Percentiles rank a stretch among this genome's conserved stretches.
Conservation (phyloP, 2,797 vertebrate genomes). For the Ptychadena robeensis region DNA sequence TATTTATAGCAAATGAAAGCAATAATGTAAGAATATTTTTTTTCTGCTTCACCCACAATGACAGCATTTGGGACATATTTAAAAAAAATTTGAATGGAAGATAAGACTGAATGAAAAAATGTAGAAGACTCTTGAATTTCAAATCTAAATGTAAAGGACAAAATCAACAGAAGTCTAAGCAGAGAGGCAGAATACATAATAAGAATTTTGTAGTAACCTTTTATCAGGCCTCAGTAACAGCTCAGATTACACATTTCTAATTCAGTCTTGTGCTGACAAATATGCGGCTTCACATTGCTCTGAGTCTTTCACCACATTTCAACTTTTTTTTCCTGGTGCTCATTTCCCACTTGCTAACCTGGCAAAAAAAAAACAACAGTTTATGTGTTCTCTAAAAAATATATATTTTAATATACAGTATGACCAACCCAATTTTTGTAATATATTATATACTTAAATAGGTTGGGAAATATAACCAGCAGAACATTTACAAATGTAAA, state of each 20-base stretch:
- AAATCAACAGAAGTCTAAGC: no score
- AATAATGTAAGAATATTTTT: no score
- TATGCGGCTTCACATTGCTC: conserved; percentile 51
- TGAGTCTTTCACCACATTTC: conserved; percentile 51
- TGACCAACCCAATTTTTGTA: no score
- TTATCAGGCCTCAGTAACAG: conserved; percentile 29
- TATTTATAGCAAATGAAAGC: no score
- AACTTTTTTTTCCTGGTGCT: conserved; percentile 1
- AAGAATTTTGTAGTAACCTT: conserved; percentile 11
- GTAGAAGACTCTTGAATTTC: neutral
- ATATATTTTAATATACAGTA: no score
- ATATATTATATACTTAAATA: no score
- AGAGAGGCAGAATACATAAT: neutral
- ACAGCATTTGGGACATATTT: neutral
- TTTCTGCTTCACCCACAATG: neutral
- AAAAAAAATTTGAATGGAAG: neutral
- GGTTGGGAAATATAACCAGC: no score
- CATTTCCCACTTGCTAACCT: conserved; percentile 19
- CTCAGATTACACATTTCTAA: conserved; percentile 43
- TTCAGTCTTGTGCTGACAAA: conserved; percentile 52
- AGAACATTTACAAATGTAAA: no score
- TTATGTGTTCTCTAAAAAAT: neutral
- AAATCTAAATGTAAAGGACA: no score
- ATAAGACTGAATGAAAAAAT: neutral
- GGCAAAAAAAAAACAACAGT: neutral